These are phyloP conservation scores for Sitodiplosis mosellana DNA, from an alignment of 1,140 invertebrate species.

Conservation along the genomic window DNA sequence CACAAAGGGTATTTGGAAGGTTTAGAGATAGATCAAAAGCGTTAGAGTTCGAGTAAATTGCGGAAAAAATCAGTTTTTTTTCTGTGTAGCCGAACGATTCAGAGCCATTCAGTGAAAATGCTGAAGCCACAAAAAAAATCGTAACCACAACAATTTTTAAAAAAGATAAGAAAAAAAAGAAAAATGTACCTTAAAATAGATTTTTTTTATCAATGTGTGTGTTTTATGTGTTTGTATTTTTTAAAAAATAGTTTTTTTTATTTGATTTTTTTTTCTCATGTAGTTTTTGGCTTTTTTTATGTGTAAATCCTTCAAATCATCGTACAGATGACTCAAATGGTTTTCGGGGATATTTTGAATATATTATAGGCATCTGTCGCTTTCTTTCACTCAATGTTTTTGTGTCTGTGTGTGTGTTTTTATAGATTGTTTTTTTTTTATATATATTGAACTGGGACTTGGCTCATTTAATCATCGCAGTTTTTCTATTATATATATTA, in stretches of 20 bases:
- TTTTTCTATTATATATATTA: conserved; percentile 69
- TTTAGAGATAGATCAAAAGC: no score
- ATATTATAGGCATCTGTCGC: neutral
- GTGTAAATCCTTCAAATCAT: neutral
- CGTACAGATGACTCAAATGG: neutral
- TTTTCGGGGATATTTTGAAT: neutral
- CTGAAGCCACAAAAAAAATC: neutral
- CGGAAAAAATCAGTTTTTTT: no score
- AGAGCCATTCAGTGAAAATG: no score
- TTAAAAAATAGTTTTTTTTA: neutral
- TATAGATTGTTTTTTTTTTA: conserved; percentile 18
- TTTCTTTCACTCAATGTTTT: conserved; percentile 12
- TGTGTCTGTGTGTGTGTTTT: no score
- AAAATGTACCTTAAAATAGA: neutral
- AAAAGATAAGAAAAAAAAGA: no score
- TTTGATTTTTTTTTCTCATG: neutral
- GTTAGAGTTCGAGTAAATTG: no score
- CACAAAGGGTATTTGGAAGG: no score
- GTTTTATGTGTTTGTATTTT: neutral
- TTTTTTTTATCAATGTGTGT: neutral
- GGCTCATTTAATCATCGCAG: conserved; percentile 53
- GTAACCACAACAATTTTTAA: neutral
- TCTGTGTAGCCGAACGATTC: no score
- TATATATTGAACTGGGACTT: conserved; percentile 22
- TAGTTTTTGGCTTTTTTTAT: neutral